Base-by-base conservation (phyloP, 1,140 invertebrate species). In the Papilio dardanus region DNA sequence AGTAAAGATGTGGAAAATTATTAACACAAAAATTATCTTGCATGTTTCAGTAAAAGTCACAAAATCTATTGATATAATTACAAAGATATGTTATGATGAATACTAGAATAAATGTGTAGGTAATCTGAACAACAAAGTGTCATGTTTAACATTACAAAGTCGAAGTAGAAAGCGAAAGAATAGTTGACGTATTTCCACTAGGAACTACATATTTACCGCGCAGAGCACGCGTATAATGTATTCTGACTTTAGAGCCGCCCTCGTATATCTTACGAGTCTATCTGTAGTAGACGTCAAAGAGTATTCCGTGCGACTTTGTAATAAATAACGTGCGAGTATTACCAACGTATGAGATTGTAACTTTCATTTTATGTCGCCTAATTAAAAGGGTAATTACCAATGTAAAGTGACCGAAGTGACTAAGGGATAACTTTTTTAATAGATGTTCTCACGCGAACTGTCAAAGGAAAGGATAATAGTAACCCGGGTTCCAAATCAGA, bases 271-370 rank as follows among this genome's bases (percentile, higher is more conserved):
- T 24, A 37, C 35, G 33, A 24, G 6, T 68, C 19, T 68, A 68
- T 68, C 66, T 68, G 31, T 35, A 68, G 35, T 19, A 68, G 35
- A 40, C 33, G 66, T 68, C 66, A 68, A 68, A 68, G 35, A 19
- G 19, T 68, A 68, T 68, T 37, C 65, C 65, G 19, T 37, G 66
- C 33, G 66, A 40, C 66, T 68, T 68, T 68, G 33, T 68, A 68
- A 68, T 68, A 68, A 68, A 68, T 68, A 37, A 68, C 66, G 35
- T 40, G 33, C 35, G 35, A 68, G 66, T 68, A 40, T 68, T 68
- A 68, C 19, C 31, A 19, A 67, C 33, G 66, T 37, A 68, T 35
- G n/a, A 1, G 7, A 24, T 35, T 40, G 66, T 33, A 68, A 68
- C 33, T 5, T 67, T 35, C 65, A 14, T 68, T 68, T 68, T 68